phyloP scores from a whole-genome alignment of 1,140 invertebrate species.

The Pachypeltis micranthus region DNA sequence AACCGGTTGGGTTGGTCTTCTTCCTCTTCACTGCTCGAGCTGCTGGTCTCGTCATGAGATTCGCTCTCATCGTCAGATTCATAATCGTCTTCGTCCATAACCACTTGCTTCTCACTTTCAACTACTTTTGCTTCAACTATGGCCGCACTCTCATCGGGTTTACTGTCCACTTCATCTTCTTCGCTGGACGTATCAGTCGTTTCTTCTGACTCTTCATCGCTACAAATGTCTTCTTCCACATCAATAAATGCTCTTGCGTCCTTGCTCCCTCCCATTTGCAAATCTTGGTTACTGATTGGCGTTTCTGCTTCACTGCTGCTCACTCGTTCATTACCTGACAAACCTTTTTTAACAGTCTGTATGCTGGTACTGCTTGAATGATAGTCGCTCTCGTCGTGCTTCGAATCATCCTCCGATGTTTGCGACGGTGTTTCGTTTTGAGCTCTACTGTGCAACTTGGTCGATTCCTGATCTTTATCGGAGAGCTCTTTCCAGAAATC shows the following conservation, averaged over 20 bases:
- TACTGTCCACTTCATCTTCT: constrained; percentile 15
- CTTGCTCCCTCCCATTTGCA: constrained; percentile 17
- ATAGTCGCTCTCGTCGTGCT: constrained; percentile 26
- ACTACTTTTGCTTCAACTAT: neutral
- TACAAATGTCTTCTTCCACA: neutral
- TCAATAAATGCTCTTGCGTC: no score
- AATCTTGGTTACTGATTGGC: constrained; percentile 23
- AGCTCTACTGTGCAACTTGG: constrained; percentile 3
- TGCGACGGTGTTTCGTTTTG: constrained; percentile 11
- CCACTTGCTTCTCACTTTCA: constrained; percentile 3
- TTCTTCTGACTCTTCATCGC: constrained; percentile 16
- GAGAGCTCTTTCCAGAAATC: constrained; percentile 28
- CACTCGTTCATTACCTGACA: constrained; percentile 10
- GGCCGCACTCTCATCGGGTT: constrained; percentile 9
- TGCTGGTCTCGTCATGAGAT: constrained; percentile 11
- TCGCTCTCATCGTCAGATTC: constrained; percentile 10
- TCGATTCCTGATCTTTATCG: constrained; percentile 15
- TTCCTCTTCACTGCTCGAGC: constrained; percentile 19
- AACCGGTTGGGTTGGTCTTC: no score
- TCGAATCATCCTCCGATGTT: constrained; percentile 22
- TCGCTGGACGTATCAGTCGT: neutral
- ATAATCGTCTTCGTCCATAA: neutral
- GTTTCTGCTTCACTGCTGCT: constrained; percentile 16
- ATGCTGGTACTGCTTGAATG: constrained; percentile 29
- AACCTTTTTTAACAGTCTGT: constrained; percentile 26